phyloP scores from a whole-genome alignment of 2,113 vertebrate genomes.

The Aptenodytes patagonicus region DNA sequence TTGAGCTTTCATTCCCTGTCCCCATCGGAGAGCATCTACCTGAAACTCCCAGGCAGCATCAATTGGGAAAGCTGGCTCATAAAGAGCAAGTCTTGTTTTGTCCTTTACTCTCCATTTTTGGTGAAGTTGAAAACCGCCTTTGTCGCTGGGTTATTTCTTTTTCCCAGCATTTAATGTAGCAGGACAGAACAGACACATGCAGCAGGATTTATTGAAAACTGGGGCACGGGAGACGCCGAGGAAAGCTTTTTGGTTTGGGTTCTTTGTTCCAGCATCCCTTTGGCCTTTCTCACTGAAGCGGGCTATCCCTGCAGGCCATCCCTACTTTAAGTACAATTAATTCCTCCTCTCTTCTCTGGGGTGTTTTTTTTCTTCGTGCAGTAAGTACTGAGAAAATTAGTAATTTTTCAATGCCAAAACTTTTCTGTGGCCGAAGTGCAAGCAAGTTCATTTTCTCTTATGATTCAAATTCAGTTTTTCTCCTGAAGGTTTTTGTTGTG shows the following conservation, averaged over 20 bases:
- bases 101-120: neutral
- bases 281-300: neutral
- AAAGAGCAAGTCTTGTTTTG: neutral
- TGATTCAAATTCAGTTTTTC: neutral
- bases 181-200: neutral
- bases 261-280: constrained; percentile 1
- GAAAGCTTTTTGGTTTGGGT: neutral
- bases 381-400: neutral
- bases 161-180: neutral
- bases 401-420: neutral
- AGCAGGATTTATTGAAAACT: neutral
- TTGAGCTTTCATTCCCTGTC: neutral
- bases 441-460: neutral
- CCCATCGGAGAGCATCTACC: neutral
- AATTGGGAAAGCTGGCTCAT: neutral
- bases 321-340: neutral
- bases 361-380: neutral
- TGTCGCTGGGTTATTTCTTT: neutral
- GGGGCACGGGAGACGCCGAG: accelerated
- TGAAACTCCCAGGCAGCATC: neutral
- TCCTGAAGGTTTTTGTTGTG: neutral
- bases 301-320: neutral
- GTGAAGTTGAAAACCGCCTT: neutral
- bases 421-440: neutral
- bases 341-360: neutral